Evolutionary conservation across 1,140 invertebrate genomes (phyloP), one percentile per base, ranked within the genome.

Genomic region (Tribolium castaneum): DNA sequence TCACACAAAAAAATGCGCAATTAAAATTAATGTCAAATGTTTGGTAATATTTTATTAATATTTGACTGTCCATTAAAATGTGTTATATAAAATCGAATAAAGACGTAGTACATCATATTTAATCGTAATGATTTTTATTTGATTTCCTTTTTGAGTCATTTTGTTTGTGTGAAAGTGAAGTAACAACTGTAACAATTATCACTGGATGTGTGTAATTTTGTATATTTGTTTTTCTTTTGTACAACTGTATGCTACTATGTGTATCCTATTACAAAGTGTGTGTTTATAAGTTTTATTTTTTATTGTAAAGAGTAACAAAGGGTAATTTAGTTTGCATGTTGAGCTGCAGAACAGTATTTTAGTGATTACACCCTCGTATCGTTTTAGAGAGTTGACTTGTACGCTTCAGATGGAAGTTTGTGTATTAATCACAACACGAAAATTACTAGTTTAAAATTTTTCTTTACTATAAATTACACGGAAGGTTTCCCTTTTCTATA

Each of bases 371-470:
- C 72, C 72, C 51, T 25, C 19, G 13, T 74, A 74, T 74, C 30
- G 25, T 34, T 49, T 54, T 39, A 14, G 35, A 14, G 35, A 9
- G 70, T 72, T 72, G 16, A 25, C 3, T 22, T 54, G 30, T 35
- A 30, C n/a, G 45, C 52, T 45, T 6, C 22, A 74, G 50, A 56
- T 74, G 30, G 52, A 54, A 54, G 16, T 74, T 54, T 74, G 25
- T 52, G 52, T 74, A 56, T 74, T 56, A 54, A 74, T 74, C 72
- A 74, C 51, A 35, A 54, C 50, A 54, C 14, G 34, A 56, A 72
- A 72, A 74, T 74, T 35, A 56, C 50, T 45, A 39, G 56, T 76
- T 76, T 66, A 59, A 76, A 66, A 66, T 76, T 66, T 76, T 59
- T 59, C 51, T 76, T 45, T 22, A 19, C 9, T 30, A 66, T 50